These are phyloP conservation scores for Hydra vulgaris DNA, from an alignment of 30 jellyfish, hydroid and myxozoan genomes.

Conservation along the genomic window DNA sequence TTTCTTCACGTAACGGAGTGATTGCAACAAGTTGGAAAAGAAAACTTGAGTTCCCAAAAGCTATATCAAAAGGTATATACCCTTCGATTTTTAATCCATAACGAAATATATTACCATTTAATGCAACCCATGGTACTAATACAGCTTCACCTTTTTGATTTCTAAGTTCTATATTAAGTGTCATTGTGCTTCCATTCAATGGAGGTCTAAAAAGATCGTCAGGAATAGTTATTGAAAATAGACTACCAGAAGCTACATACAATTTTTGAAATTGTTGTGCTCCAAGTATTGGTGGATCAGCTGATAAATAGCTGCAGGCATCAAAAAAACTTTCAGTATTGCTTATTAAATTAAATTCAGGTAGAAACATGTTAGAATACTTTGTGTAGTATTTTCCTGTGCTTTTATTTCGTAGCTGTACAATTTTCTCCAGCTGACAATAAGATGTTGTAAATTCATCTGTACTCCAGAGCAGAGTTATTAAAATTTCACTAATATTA, in stretches of 20 bases:
- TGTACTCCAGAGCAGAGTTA: conserved; percentile 39
- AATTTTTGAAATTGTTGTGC: neutral
- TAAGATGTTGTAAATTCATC: conserved; percentile 13
- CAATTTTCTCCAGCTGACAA: conserved; percentile 29
- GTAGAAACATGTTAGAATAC: conserved; percentile 26
- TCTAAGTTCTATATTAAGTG: conserved; percentile 10
- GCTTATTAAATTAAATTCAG: conserved; percentile 30
- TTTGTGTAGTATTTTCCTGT: conserved; percentile 20
- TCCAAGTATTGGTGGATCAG: conserved; percentile 38
- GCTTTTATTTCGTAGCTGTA: conserved; percentile 35
- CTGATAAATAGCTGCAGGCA: conserved; percentile 36
- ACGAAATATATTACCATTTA: conserved; percentile 3
- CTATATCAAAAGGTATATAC: conserved; percentile 3
- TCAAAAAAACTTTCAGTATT: conserved; percentile 1
- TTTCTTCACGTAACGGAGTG: conserved; percentile 15
- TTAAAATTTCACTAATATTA: conserved; percentile 7
- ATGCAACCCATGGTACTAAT: neutral
- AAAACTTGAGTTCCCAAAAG: conserved; percentile 9
- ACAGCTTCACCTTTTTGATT: conserved; percentile 4
- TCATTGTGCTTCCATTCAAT: conserved; percentile 20
- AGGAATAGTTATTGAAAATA: conserved; percentile 28
- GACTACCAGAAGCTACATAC: conserved; percentile 30
- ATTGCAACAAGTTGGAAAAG: conserved; percentile 19
- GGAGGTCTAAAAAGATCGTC: conserved; percentile 42
- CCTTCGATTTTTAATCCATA: conserved; percentile 21